A percentile compares a stretch with the other conserved stretches of the same genome.
Conservation (phyloP, 1,140 invertebrate species). For the Calycopis cecrops region DNA sequence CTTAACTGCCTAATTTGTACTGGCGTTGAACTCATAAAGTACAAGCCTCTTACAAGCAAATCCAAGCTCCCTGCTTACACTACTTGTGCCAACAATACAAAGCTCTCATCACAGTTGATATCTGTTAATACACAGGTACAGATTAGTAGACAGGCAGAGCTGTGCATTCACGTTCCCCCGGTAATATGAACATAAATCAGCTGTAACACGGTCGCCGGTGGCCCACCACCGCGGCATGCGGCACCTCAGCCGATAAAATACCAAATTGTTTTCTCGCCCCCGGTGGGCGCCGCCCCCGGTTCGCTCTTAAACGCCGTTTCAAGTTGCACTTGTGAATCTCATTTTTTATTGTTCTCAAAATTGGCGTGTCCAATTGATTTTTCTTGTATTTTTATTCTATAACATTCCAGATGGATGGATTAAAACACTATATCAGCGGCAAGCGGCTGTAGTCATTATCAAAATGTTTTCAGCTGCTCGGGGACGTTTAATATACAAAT, state of each 20-base stretch:
- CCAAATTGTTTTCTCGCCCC: conserved; percentile 71
- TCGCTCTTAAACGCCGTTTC: conserved; percentile 72
- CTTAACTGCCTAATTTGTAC: no score
- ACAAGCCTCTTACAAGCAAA: no score
- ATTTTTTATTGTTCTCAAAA: conserved; percentile 71
- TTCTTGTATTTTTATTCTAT: no score
- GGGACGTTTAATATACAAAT: no score
- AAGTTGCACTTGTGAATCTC: conserved; percentile 72
- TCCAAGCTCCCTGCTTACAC: no score
- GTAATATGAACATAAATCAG: conserved; percentile 67
- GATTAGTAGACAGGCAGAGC: conserved; percentile 11
- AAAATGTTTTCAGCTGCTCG: no score
- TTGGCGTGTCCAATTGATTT: conserved; percentile 64
- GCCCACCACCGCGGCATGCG: conserved; percentile 39
- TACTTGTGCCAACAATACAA: no score
- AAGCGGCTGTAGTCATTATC: no score
- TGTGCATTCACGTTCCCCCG: conserved; percentile 51
- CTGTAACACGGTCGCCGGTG: conserved; percentile 55
- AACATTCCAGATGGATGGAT: no score
- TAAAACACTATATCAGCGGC: no score
- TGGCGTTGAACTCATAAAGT: no score
- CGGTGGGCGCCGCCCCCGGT: conserved; percentile 63
- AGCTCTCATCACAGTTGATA: no score
- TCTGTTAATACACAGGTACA: neutral
- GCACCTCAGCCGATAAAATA: conserved; percentile 65